Conservation (phyloP, 2,888 invertebrate species). For the Sminthurides aquaticus region DNA sequence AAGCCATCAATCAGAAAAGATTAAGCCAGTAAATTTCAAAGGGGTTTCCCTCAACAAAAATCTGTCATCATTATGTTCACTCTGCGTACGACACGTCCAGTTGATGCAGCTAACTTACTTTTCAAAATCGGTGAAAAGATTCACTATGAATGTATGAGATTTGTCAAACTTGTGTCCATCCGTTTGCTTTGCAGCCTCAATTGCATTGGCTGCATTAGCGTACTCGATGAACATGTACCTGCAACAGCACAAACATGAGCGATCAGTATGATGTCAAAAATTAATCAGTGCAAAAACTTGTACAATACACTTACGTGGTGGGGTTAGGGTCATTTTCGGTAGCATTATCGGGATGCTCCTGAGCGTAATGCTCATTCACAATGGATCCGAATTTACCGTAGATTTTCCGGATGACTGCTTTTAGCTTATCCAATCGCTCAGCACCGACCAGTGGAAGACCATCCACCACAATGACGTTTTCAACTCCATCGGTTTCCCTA, state of each 20-base stretch:
- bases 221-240: conserved; percentile 88
- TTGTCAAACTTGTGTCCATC: conserved; percentile 94
- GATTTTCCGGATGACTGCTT: conserved; percentile 82
- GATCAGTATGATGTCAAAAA: neutral
- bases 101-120: conserved; percentile 59
- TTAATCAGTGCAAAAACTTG: neutral
- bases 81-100: neutral
- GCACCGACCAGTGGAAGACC: conserved; percentile 92
- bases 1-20: conserved; percentile 27
- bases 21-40: conserved; percentile 30
- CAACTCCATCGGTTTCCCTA: conserved; percentile 89
- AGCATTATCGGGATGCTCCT: conserved; percentile 11
- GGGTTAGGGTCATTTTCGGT: conserved; percentile 12
- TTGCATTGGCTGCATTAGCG: conserved; percentile 70
- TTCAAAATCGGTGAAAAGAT: conserved; percentile 89
- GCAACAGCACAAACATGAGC: conserved; percentile 28
- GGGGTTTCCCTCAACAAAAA: conserved; percentile 11
- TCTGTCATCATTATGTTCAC: conserved; percentile 15
- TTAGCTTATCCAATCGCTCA: conserved; percentile 83
- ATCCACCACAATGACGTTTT: conserved; percentile 91
- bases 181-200: conserved; percentile 77
- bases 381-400: conserved; percentile 81
- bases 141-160: conserved; percentile 80
- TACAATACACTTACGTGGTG: conserved; percentile 25
- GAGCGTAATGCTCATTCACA: conserved; percentile 70